phyloP scores from a whole-genome alignment of 23 tunicate genomes.

The Aplidium turbinatum region DNA sequence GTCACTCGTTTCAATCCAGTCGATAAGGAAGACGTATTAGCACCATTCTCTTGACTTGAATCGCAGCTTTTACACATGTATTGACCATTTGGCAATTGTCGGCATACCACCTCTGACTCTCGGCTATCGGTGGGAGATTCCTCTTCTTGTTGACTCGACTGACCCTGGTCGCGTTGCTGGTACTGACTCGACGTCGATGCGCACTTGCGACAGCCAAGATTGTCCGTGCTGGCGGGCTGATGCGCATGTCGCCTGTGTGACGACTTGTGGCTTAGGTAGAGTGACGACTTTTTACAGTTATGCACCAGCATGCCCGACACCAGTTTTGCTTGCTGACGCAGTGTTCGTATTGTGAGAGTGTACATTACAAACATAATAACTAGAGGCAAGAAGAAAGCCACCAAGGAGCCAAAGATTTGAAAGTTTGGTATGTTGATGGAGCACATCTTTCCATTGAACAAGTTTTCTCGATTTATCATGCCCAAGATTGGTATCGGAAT shows the following conservation, averaged over 20 bases:
- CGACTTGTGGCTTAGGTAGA: not conserved
- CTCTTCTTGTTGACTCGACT: not conserved
- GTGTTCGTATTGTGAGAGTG: constrained; percentile 70
- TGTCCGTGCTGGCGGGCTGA: not conserved
- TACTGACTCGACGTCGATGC: not conserved
- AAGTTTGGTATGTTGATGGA: constrained; percentile 79
- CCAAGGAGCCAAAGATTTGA: constrained; percentile 75
- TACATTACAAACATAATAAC: constrained; percentile 76
- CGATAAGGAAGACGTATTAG: not conserved
- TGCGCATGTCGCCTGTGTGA: not conserved
- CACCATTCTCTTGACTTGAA: not conserved
- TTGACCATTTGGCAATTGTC: not conserved
- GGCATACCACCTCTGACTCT: not conserved
- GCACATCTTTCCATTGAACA: constrained; percentile 58
- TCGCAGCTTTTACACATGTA: not conserved
- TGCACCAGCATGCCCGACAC: constrained; percentile 61
- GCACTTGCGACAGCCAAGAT: not conserved
- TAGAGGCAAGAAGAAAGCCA: constrained; percentile 82
- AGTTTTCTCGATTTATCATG: constrained; percentile 38
- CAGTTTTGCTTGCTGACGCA: constrained; percentile 61
- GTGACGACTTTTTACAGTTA: constrained; percentile 5
- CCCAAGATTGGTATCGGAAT: constrained; percentile 78
- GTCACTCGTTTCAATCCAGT: constrained; percentile 5
- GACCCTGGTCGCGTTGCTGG: not conserved
- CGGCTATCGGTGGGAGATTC: constrained; percentile 14